These are phyloP conservation scores for Xanthia togata DNA, from an alignment of 2,888 invertebrate genomes.

Conservation along the genomic window DNA sequence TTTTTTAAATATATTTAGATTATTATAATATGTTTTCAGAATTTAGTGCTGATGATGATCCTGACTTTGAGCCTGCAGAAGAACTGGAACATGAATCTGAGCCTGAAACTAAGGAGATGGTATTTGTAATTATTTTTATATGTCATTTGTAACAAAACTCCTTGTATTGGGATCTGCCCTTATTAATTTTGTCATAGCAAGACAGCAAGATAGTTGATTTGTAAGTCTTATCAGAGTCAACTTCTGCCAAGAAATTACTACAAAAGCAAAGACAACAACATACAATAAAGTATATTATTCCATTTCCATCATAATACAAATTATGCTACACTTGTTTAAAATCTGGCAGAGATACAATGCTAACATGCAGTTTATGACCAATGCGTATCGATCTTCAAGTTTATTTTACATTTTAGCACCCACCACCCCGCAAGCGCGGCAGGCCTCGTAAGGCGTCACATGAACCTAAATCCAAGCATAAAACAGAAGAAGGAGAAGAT, in stretches of 20 bases:
- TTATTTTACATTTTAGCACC: neutral
- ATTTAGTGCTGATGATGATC: constrained; percentile 77
- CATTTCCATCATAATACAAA: neutral
- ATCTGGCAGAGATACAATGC: neutral
- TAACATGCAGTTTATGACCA: neutral
- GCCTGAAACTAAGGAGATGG: constrained; percentile 71
- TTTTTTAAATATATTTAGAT: too few relatives aligned
- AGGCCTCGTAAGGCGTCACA: constrained; percentile 79
- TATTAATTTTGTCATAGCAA: neutral
- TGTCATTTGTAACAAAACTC: neutral
- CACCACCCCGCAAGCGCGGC: constrained; percentile 78
- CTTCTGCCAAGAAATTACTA: neutral
- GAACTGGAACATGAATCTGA: constrained; percentile 68
- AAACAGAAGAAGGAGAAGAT: constrained; percentile 80
- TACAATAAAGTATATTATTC: neutral
- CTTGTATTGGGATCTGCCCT: neutral
- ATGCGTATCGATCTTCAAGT: neutral
- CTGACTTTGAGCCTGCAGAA: constrained; percentile 78
- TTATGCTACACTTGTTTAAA: neutral
- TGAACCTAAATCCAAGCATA: constrained; percentile 61
- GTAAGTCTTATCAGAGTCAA: too few relatives aligned
- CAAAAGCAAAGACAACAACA: neutral
- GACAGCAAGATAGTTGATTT: neutral
- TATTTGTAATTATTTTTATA: constrained; percentile 16
- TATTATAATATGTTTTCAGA: constrained; percentile 59